These are phyloP conservation scores for Agapornis canus DNA, from an alignment of 2,797 vertebrate genomes.

Conservation along the genomic window DNA sequence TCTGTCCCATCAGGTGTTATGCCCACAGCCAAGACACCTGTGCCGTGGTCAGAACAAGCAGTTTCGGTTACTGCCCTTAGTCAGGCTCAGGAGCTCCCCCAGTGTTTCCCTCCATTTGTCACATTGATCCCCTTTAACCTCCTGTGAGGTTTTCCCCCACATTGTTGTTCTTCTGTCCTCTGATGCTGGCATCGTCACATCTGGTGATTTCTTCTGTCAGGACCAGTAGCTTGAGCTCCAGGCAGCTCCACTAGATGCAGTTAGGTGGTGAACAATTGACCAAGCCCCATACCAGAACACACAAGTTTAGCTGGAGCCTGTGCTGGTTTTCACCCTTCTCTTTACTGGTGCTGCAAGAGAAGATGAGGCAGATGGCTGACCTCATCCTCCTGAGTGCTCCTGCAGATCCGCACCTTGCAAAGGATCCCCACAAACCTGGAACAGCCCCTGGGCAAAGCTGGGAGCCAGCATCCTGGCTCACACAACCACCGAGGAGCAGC, in stretches of 20 bases:
- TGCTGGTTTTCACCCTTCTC: neutral
- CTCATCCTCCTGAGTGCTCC: neutral
- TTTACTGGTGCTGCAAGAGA: neutral
- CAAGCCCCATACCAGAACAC: accelerated
- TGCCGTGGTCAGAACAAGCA: neutral
- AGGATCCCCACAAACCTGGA: neutral
- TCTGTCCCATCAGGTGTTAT: neutral
- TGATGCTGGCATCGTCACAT: neutral
- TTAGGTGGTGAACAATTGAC: neutral
- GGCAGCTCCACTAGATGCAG: neutral
- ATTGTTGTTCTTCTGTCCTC: neutral
- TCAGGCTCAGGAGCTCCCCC: neutral
- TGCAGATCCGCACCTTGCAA: neutral
- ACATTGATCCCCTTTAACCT: accelerated
- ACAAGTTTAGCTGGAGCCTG: accelerated
- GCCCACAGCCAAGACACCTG: neutral
- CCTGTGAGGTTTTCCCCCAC: neutral
- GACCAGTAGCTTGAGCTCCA: neutral
- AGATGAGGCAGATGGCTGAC: neutral
- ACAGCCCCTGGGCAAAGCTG: neutral
- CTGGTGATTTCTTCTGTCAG: neutral
- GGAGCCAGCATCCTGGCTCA: neutral
- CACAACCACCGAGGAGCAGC: accelerated
- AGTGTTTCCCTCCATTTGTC: neutral
- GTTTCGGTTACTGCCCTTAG: neutral